Evolutionary conservation across 2,113 vertebrate genomes (phyloP).

Genomic region (Oryctolagus cuniculus): DNA sequence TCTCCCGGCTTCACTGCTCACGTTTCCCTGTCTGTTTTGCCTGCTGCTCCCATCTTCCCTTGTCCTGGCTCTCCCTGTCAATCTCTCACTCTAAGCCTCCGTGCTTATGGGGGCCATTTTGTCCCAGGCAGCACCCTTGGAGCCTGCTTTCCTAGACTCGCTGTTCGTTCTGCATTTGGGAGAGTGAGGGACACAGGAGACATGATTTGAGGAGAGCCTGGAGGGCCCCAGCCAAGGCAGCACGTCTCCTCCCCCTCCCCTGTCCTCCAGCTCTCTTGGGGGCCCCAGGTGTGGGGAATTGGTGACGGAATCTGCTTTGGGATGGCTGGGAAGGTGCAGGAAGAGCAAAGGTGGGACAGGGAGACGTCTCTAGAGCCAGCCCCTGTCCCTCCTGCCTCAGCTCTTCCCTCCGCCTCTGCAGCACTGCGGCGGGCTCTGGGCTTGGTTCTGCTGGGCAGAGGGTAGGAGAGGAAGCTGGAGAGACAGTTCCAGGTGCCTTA

Average conservation of each 20-base stretch:
- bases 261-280: background rate
- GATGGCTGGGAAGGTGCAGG: constrained; percentile 34
- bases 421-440: background rate
- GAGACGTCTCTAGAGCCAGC: background rate
- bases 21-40: background rate
- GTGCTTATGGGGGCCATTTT: constrained; percentile 76
- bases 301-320: constrained; percentile 10
- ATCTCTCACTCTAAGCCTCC: constrained; percentile 26
- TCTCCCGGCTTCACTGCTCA: background rate
- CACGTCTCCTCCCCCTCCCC: background rate
- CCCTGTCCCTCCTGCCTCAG: background rate
- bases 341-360: background rate
- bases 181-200: background rate
- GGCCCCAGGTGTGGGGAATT: background rate
- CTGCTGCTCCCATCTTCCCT: background rate
- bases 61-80: constrained; percentile 25
- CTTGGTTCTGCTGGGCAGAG: background rate
- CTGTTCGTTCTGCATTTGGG: background rate
- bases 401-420: background rate
- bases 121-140: constrained; percentile 49
- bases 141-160: background rate
- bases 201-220: constrained; percentile 18
- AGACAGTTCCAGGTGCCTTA: background rate
- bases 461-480: background rate
- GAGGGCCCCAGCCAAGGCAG: background rate